These are phyloP conservation scores for Pangasianodon gigas DNA, from an alignment of 2,113 vertebrate genomes.

Conservation along the genomic window DNA sequence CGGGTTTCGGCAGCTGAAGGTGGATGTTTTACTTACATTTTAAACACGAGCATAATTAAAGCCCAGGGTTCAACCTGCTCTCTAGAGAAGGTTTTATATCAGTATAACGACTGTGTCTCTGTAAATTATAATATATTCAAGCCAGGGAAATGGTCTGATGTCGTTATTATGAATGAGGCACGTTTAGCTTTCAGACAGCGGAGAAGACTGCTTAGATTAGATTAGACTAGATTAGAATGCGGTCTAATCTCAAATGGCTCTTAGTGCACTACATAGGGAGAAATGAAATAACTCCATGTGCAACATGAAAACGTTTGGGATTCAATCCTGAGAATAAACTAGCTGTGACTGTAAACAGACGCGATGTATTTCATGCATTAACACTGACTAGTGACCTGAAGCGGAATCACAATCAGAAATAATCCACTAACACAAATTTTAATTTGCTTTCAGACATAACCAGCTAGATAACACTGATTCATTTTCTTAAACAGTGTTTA, in stretches of 20 bases:
- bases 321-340: not conserved
- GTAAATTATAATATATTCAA: not conserved
- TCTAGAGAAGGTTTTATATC: not conserved
- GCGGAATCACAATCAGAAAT: no score
- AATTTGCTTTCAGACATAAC: no score
- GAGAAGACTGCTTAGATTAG: not conserved
- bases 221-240: not conserved
- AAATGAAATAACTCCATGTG: not conserved
- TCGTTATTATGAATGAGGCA: not conserved
- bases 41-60: not conserved
- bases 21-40: not conserved
- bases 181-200: not conserved
- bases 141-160: not conserved
- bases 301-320: not conserved
- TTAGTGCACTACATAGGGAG: not conserved
- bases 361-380: not conserved
- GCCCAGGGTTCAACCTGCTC: not conserved
- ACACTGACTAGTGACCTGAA: no score
- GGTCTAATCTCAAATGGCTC: not conserved
- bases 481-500: not conserved
- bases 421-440: no score
- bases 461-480: no score
- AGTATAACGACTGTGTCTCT: not conserved
- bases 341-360: not conserved
- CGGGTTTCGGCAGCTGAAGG: not conserved